Percentiles rank a stretch among this genome's conserved stretches.
Evolutionary conservation across 2,113 vertebrate genomes (phyloP).

Genomic region (Peromyscus maniculatus): DNA sequence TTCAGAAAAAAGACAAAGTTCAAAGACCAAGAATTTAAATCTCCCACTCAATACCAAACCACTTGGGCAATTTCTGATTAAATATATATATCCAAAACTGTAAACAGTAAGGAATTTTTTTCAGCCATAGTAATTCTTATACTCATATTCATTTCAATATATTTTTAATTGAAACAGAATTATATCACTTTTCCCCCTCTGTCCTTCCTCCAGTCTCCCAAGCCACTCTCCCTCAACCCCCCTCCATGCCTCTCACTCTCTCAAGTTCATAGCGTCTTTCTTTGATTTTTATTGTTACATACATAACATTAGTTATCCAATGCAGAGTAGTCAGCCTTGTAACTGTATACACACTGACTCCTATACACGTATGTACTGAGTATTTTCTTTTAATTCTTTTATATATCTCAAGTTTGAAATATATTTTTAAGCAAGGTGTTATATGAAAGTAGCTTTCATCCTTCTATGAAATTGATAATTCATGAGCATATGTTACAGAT

Average conservation of each 20-base stretch:
- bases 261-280: not conserved
- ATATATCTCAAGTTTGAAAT: not conserved
- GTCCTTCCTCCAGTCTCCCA: not conserved
- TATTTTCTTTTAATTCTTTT: conserved; percentile 44
- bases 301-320: not conserved
- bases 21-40: not conserved
- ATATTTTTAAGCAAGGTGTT: conserved; percentile 11
- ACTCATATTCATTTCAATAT: not conserved
- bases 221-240: not conserved
- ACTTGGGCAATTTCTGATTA: not conserved
- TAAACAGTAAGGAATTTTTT: not conserved
- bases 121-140: not conserved
- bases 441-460: not conserved
- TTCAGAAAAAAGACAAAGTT: conserved; percentile 19
- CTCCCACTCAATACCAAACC: not conserved
- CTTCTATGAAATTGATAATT: not conserved
- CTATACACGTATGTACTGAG: not conserved
- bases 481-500: not conserved
- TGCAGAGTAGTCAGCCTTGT: not conserved
- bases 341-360: not conserved
- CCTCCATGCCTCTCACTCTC: not conserved
- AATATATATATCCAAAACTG: not conserved
- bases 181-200: not conserved
- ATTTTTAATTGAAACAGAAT: conserved; percentile 1
- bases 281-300: not conserved